Base-by-base conservation (phyloP, 1,140 invertebrate species). In the Cyclina sinensis region DNA sequence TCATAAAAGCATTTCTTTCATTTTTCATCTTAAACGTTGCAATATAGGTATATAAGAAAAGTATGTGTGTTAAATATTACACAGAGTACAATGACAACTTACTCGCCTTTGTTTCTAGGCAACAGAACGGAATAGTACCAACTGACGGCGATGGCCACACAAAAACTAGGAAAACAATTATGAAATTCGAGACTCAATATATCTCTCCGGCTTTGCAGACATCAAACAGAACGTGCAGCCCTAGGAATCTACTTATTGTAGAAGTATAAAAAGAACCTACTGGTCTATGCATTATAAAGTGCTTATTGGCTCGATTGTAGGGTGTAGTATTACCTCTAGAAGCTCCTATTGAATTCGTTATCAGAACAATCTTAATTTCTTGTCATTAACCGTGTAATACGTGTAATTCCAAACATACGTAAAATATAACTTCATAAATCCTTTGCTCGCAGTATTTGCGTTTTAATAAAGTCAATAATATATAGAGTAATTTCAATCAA, bases 371-470 rank as follows among this genome's bases (percentile, higher is more conserved):
- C 74, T 54, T 78, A 78, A 78, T 78, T 78, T 78, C 27, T 54
- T 51, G 14, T 78, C 74, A 78, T 78, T 78, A 24, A 78, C 74
- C 74, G 74, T 78, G 74, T 78, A 78, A 78, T 78, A 37, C 54
- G 30, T 27, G 48, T 78, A 35, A 78, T 78, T 30, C 74, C 74
- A 78, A 78, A 78, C 74, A 78, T 78, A 78, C 74, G 74, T 78
- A 30, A 78, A 32, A 78, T 78, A 78, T 78, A 57, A 32, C 48
- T 51, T 78, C 54, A 78, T 78, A 48, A 74, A 24, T 74, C 57
- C n/a, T 27, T 62, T 21, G 3, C 7, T 54, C 21, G 51, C 18
- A 54, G 21, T n/a, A n/a, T n/a, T n/a, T n/a, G n/a, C n/a, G n/a
- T n/a, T n/a, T n/a, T n/a, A n/a, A n/a, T n/a, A n/a, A n/a, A n/a